Evolutionary conservation across 1,140 invertebrate genomes (phyloP).

Genomic region (Scaptomyza graminum): DNA sequence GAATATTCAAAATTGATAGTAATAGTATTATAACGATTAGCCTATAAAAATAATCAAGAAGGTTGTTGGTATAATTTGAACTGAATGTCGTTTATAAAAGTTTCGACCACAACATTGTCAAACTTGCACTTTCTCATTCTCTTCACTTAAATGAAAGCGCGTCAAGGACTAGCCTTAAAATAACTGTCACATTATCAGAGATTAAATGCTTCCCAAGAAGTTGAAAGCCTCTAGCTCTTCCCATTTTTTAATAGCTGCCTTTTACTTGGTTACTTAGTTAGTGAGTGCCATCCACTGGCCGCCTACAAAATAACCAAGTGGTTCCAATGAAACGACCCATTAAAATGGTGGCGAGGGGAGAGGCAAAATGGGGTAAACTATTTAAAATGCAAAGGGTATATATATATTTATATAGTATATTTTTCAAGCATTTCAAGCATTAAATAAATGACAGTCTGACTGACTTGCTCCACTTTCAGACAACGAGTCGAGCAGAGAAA

Average conservation of each 20-base stretch:
- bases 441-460: constrained; percentile 78
- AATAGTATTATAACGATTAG: no score
- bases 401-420: constrained; percentile 60
- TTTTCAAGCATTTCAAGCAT: constrained; percentile 60
- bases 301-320: constrained; percentile 14
- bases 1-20: no score
- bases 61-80: no score
- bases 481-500: background rate
- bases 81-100: no score
- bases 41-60: no score
- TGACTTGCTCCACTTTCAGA: constrained; percentile 73
- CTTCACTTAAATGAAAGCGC: constrained; percentile 1
- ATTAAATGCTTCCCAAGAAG: constrained; percentile 29
- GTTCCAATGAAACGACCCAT: constrained; percentile 52
- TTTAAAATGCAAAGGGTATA: constrained; percentile 74
- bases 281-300: constrained; percentile 15
- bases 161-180: constrained; percentile 1
- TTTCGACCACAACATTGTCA: no score
- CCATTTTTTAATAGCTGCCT: constrained; percentile 46
- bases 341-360: constrained; percentile 23
- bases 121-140: constrained; percentile 5
- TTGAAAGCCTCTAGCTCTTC: constrained; percentile 41
- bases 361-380: constrained; percentile 27
- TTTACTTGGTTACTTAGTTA: constrained; percentile 33
- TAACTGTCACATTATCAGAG: constrained; percentile 20